Evolutionary conservation across 2,888 invertebrate species (phyloP).

Genomic region (Baccha elongata): DNA sequence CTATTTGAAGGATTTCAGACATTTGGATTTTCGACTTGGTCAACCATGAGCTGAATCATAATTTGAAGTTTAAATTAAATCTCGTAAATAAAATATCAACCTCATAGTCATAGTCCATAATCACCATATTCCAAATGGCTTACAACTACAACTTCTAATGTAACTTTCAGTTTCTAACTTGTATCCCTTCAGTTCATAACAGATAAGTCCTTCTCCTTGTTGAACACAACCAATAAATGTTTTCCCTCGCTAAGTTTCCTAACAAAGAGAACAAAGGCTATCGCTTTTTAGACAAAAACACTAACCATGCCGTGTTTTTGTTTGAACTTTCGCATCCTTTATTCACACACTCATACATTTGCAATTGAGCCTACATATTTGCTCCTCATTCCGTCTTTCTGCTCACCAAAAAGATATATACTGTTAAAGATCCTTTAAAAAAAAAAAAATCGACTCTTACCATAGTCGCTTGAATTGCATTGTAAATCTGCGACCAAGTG

Average conservation of each 20-base stretch:
- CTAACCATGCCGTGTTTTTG: conserved; percentile 18
- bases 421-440: conserved; percentile 44
- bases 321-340: conserved; percentile 5
- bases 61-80: no score
- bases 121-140: neutral
- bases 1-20: no score
- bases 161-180: neutral
- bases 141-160: neutral
- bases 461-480: conserved; percentile 37
- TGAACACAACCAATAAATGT: conserved; percentile 59
- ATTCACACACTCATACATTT: conserved; percentile 5
- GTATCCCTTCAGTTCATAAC: neutral
- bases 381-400: neutral
- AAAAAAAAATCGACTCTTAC: conserved; percentile 22
- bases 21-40: no score
- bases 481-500: conserved; percentile 61
- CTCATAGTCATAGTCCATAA: neutral
- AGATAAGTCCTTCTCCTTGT: conserved; percentile 23
- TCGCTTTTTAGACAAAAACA: conserved; percentile 31
- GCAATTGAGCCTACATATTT: conserved; percentile 28
- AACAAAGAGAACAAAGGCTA: conserved; percentile 39
- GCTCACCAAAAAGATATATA: conserved; percentile 16
- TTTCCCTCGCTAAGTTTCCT: conserved; percentile 3
- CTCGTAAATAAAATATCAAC: no score
- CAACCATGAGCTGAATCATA: no score